Conservation (phyloP, 1,140 invertebrate genomes). For the Cardiocondyla obscurior region DNA sequence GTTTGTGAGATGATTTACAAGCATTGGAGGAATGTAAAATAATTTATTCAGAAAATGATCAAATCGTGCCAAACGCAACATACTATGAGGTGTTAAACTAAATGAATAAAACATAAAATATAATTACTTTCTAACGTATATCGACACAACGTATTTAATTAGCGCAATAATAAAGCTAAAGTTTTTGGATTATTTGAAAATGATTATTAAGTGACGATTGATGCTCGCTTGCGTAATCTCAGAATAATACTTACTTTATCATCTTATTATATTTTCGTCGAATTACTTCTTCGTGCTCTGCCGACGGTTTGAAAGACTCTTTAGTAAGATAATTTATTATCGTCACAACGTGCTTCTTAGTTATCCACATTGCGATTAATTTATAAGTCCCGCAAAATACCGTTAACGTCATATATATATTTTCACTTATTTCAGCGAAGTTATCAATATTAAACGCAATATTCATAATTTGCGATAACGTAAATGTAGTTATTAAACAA, state of each 20-base stretch:
- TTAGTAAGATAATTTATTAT: neutral
- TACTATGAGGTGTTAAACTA: neutral
- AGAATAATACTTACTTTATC: neutral
- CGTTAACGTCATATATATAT: slow-evolving; percentile 13
- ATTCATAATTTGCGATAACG: slow-evolving; percentile 9
- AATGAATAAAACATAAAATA: neutral
- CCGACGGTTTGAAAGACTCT: neutral
- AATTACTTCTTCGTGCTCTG: neutral
- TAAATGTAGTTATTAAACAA: neutral
- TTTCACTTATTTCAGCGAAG: neutral
- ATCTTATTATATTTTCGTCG: slow-evolving; percentile 7
- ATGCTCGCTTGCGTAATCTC: neutral
- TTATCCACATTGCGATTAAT: slow-evolving; percentile 7
- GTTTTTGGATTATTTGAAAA: neutral
- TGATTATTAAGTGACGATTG: neutral
- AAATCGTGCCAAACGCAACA: neutral
- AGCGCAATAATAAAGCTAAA: neutral
- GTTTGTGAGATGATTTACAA: neutral
- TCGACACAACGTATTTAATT: neutral
- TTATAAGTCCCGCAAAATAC: neutral
- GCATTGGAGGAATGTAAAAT: neutral
- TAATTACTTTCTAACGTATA: neutral
- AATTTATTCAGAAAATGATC: neutral
- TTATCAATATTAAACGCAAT: neutral
- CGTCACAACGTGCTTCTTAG: neutral